These are phyloP conservation scores for Stigmatopora argus DNA, from an alignment of 2,113 vertebrate genomes.

Conservation along the genomic window DNA sequence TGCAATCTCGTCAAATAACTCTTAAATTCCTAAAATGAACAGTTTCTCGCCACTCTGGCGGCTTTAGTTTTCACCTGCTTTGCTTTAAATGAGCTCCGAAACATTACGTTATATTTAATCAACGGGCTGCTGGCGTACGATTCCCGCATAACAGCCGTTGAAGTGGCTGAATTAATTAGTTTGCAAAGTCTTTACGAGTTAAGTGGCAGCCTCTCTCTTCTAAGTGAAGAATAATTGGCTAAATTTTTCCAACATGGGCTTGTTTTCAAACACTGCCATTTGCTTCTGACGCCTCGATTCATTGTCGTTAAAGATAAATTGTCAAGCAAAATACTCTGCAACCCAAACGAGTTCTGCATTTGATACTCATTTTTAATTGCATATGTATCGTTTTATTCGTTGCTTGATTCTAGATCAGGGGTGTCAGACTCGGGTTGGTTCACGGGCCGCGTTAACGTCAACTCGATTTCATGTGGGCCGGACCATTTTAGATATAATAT, in stretches of 20 bases:
- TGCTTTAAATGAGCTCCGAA: conserved; percentile 37
- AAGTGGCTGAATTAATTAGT: conserved; percentile 39
- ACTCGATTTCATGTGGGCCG: no score
- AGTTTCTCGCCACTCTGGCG: no score
- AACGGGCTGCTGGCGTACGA: conserved; percentile 30
- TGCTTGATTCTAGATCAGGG: background rate
- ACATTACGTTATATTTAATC: conserved; percentile 46
- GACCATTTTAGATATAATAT: no score
- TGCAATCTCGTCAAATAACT: no score
- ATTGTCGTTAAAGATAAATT: conserved; percentile 41
- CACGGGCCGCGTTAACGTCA: no score
- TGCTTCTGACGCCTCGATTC: conserved; percentile 35
- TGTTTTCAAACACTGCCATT: conserved; percentile 48
- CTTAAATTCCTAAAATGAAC: no score
- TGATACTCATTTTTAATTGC: conserved; percentile 24
- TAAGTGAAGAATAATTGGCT: conserved; percentile 24
- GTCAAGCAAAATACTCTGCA: conserved; percentile 30
- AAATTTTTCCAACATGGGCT: conserved; percentile 33
- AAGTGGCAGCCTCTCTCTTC: conserved; percentile 30
- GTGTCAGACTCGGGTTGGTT: no score
- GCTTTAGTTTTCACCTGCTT: conserved; percentile 34
- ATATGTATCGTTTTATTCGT: conserved; percentile 4
- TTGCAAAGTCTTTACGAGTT: conserved; percentile 26
- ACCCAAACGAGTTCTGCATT: conserved; percentile 28
- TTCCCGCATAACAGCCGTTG: conserved; percentile 22